A percentile compares a stretch with the other conserved stretches of the same genome.
Evolutionary conservation across 1,140 invertebrate genomes (phyloP).

Genomic region (Monochamus saltuarius): DNA sequence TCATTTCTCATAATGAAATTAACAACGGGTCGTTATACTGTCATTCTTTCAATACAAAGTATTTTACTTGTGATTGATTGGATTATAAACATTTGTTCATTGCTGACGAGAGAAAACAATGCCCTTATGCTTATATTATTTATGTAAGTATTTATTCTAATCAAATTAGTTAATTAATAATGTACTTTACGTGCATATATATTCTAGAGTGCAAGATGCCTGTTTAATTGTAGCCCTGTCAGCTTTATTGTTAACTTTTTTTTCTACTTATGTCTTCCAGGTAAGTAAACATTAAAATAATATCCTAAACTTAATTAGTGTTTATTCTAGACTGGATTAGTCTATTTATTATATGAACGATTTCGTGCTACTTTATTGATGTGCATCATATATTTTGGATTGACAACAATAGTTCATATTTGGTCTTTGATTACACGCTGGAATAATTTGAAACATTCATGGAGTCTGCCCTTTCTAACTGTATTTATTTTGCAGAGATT

Average conservation of each 20-base stretch:
- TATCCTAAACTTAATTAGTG: slow-evolving; percentile 4
- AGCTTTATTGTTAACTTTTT: slow-evolving; percentile 65
- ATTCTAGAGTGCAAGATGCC: slow-evolving; percentile 68
- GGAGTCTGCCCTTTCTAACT: slow-evolving; percentile 59
- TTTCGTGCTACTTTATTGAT: slow-evolving; percentile 61
- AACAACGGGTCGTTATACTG: slow-evolving; percentile 39
- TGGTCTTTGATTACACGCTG: slow-evolving; percentile 61
- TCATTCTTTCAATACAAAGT: slow-evolving; percentile 43
- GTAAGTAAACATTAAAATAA: slow-evolving; percentile 59
- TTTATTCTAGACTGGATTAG: slow-evolving; percentile 61
- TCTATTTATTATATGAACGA: slow-evolving; percentile 65
- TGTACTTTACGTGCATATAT: slow-evolving; percentile 19
- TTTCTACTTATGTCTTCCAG: slow-evolving; percentile 74
- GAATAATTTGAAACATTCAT: slow-evolving; percentile 54
- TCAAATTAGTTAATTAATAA: slow-evolving; percentile 14
- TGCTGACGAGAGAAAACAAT: slow-evolving; percentile 43
- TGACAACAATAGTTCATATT: slow-evolving; percentile 60
- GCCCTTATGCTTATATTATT: slow-evolving; percentile 44
- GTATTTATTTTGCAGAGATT: slow-evolving; percentile 62
- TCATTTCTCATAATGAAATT: slow-evolving; percentile 38
- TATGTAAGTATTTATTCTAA: slow-evolving; percentile 42
- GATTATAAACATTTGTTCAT: slow-evolving; percentile 43
- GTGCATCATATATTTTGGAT: slow-evolving; percentile 58
- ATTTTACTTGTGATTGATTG: slow-evolving; percentile 41
- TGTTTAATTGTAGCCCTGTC: slow-evolving; percentile 66